phyloP scores from a whole-genome alignment of 2,113 vertebrate genomes.

The Gymnarchus niloticus region DNA sequence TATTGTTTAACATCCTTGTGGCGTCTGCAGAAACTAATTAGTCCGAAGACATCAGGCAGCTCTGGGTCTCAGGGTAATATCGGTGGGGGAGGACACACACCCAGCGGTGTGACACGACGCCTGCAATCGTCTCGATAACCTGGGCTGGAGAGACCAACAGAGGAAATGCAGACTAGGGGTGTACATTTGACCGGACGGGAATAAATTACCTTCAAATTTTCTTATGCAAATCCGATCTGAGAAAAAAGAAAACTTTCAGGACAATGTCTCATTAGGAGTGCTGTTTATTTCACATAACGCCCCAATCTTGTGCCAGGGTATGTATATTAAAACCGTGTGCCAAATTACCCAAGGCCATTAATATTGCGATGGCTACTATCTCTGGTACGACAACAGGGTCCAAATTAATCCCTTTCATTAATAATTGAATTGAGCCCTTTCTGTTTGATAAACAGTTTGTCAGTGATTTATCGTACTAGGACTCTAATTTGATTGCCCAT shows the following conservation, averaged over 20 bases:
- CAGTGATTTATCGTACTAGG: conserved; percentile 50
- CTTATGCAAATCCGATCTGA: conserved; percentile 14
- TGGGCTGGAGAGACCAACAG: not conserved
- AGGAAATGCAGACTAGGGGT: not conserved
- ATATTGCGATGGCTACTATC: conserved; percentile 34
- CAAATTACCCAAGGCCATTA: conserved; percentile 42
- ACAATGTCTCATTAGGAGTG: conserved; percentile 29
- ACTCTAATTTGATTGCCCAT: conserved; percentile 49
- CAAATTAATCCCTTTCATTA: conserved; percentile 54
- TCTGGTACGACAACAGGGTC: conserved; percentile 33
- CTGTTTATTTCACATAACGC: conserved; percentile 34
- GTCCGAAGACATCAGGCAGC: not conserved
- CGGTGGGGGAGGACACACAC: not conserved
- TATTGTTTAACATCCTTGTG: no score
- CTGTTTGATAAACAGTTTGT: conserved; percentile 57
- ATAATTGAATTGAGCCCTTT: conserved; percentile 53
- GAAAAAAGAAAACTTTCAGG: conserved; percentile 22
- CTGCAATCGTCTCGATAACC: no score
- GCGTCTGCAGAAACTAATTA: no score
- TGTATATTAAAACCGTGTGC: conserved; percentile 40
- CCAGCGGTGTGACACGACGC: no score
- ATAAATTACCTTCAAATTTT: conserved; percentile 1
- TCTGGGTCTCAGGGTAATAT: not conserved
- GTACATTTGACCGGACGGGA: not conserved
- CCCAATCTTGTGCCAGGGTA: conserved; percentile 16